Evolutionary conservation across 2,888 invertebrate genomes (phyloP), one percentile per base, ranked within the genome.

Genomic region (Chrysopilus asiliformis): DNA sequence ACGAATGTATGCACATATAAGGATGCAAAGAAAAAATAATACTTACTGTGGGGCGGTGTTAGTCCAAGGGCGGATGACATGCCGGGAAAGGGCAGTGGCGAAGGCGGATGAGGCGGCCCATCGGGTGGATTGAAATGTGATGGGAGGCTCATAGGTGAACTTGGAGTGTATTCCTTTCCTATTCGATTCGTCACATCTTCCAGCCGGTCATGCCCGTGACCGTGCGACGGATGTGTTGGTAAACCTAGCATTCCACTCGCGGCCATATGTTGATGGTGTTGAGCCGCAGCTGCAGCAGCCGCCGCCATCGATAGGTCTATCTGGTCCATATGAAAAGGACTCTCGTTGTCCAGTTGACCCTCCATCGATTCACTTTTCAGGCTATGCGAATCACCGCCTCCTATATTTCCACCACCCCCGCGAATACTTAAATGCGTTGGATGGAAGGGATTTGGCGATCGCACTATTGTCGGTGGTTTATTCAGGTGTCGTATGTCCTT

Each of bases 41-140:
- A 77, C 76, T 79, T 67, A 73, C 77, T 79, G 68, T 86, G 85
- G 39, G 85, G 83, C 51, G 85, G 82, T 48, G 85, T 83, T 56
- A 86, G 67, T 25, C 83, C 74, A 47, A 86, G 66, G 39, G 82
- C 80, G 41, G 79, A 76, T 32, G 78, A 72, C 66, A 79, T 76
- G 39, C 77, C 78, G 45, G 79, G 78, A 66, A 79, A 82, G 60
- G 75, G 72, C 57, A 79, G 61, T 44, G 69, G 77, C 44, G 71
- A 72, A 34, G 68, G 72, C 42, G 67, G 71, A 56, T 56, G 65
- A 41, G 50, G 64, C 47, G 56, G 68, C 47, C 68, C 73, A 45
- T 65, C 61, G 34, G 57, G 57, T 40, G 58, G 55, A 51, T 58
- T 59, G 38, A 56, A 63, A 43, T 61, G 63, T 20, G 58, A 50